phyloP scores from a whole-genome alignment of 2,888 invertebrate genomes.

The Microctonus hyperodae region DNA sequence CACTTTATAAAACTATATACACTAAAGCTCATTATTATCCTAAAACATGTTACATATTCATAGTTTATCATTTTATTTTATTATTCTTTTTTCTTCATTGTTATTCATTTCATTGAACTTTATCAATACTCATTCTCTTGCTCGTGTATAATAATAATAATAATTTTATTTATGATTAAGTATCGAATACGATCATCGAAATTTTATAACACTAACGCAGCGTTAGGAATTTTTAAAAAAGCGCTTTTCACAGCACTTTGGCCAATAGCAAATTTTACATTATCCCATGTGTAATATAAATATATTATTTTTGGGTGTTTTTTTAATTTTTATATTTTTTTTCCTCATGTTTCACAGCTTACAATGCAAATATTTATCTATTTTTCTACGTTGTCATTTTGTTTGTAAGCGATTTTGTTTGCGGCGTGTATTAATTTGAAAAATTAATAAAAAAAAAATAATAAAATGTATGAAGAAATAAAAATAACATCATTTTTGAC shows the following conservation, averaged over 20 bases:
- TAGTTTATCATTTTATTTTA: constrained; percentile 40
- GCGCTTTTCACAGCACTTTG: no score
- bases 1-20: constrained; percentile 63
- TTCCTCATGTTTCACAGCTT: not conserved
- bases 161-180: no score
- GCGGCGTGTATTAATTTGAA: no score
- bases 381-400: not conserved
- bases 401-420: no score
- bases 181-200: no score
- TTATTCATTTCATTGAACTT: constrained; percentile 26
- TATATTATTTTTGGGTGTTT: constrained; percentile 30
- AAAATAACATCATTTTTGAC: not conserved
- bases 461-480: not conserved
- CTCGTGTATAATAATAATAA: no score
- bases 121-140: not conserved
- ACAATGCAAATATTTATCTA: not conserved
- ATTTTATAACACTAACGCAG: no score
- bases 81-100: constrained; percentile 32
- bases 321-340: constrained; percentile 30
- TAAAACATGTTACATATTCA: constrained; percentile 48
- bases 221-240: no score
- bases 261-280: no score
- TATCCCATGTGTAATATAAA: no score
- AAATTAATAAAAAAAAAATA: not conserved
- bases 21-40: constrained; percentile 59